Conservation (phyloP, 2,888 invertebrate species). For the Thelaira solivaga region DNA sequence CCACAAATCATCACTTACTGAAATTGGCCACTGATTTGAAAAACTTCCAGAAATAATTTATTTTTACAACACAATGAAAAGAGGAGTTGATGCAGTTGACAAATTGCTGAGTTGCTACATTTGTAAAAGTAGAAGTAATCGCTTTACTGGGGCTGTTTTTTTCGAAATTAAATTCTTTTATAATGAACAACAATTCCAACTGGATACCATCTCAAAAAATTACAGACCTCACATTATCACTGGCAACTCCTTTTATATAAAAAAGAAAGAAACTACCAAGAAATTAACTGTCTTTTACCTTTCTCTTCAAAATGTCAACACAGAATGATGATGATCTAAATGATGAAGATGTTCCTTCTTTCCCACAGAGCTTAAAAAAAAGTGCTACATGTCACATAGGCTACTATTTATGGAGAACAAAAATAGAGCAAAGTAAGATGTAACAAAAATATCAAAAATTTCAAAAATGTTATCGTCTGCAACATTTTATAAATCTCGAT, state of each 20-base stretch:
- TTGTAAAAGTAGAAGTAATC: slow-evolving; percentile 50
- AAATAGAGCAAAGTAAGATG: too few species aligned
- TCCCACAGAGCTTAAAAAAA: background rate
- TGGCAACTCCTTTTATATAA: background rate
- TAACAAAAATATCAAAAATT: too few species aligned
- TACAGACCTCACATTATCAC: background rate
- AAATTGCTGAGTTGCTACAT: slow-evolving; percentile 43
- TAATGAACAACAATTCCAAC: background rate
- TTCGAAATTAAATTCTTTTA: slow-evolving; percentile 6
- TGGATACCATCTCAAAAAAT: background rate
- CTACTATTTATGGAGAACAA: too few species aligned
- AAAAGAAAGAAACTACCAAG: background rate
- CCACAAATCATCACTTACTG: slow-evolving; percentile 28
- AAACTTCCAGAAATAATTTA: slow-evolving; percentile 23
- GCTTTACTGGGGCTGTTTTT: slow-evolving; percentile 41
- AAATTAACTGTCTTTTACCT: background rate
- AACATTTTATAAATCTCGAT: too few species aligned
- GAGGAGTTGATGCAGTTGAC: slow-evolving; percentile 39
- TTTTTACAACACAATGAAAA: too few species aligned
- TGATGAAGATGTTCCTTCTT: background rate
- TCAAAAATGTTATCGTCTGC: too few species aligned
- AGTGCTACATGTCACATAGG: background rate
- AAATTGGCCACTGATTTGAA: slow-evolving; percentile 7
- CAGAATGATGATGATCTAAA: background rate
- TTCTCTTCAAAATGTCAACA: background rate